A percentile compares a stretch with the other conserved stretches of the same genome.
These are phyloP conservation scores for Zaprionus inermis DNA, from an alignment of 1,140 invertebrate species.

Conservation along the genomic window DNA sequence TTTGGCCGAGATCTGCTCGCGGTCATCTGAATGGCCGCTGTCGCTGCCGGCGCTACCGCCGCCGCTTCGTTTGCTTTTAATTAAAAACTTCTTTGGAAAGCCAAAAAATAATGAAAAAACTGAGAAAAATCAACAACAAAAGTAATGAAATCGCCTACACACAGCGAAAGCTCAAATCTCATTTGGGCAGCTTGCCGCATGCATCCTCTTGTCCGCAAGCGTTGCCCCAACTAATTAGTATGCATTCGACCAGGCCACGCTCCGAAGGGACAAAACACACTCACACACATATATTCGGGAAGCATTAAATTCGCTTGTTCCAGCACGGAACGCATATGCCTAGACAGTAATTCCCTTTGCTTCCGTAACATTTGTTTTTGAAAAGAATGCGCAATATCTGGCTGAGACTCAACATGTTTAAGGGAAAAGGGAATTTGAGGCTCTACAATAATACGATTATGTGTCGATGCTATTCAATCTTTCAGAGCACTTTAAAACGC, in stretches of 20 bases:
- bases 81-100: conserved; percentile 37
- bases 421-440: too few relatives aligned
- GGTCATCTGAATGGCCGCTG: conserved; percentile 30
- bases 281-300: background rate
- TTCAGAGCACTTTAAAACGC: too few relatives aligned
- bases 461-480: too few relatives aligned
- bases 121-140: background rate
- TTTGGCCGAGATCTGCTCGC: conserved; percentile 14
- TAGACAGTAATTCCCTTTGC: too few relatives aligned
- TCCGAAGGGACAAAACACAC: background rate
- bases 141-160: conserved; percentile 12
- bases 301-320: background rate
- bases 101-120: background rate
- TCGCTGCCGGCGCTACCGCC: background rate
- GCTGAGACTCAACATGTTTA: too few relatives aligned
- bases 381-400: too few relatives aligned
- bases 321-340: too few relatives aligned
- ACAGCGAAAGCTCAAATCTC: conserved; percentile 20
- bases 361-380: too few relatives aligned
- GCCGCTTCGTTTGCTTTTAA: conserved; percentile 41
- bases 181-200: conserved; percentile 13
- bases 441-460: too few relatives aligned
- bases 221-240: conserved; percentile 38
- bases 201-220: background rate
- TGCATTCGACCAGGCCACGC: conserved; percentile 17